A percentile compares a stretch with the other conserved stretches of the same genome.
phyloP scores from a whole-genome alignment of 2,797 vertebrate genomes.

The Darevskia nairensis region DNA sequence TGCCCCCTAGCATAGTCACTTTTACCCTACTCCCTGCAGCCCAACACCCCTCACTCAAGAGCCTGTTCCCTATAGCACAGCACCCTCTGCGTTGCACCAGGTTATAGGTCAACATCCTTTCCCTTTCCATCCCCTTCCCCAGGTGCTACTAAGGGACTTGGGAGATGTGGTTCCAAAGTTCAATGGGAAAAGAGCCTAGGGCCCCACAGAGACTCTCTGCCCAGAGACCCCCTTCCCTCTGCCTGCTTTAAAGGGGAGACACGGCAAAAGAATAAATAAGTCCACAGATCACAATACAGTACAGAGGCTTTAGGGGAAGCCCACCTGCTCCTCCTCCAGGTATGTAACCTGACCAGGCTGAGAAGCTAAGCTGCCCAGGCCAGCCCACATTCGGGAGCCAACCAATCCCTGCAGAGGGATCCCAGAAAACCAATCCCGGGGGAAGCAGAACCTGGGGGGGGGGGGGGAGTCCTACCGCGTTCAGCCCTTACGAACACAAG shows the following conservation, averaged over 20 bases:
- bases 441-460: neutral
- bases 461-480: neutral
- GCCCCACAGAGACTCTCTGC: neutral
- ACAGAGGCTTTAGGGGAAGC: neutral
- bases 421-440: slow-evolving; percentile 1
- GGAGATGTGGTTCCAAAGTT: neutral
- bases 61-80: neutral
- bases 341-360: neutral
- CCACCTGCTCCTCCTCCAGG: slow-evolving; percentile 4
- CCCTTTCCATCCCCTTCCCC: neutral
- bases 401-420: slow-evolving; percentile 7
- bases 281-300: neutral
- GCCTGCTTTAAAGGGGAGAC: no score
- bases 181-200: neutral
- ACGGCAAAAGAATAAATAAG: neutral
- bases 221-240: neutral
- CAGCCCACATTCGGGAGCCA: neutral
- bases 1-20: neutral
- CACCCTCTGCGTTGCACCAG: neutral
- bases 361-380: neutral
- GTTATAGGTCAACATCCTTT: neutral
- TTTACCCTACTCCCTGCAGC: neutral
- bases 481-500: neutral
- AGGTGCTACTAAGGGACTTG: neutral
- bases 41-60: neutral